Base-by-base conservation (phyloP, 1,140 invertebrate genomes). In the Pseudomyrmex sp. region DNA sequence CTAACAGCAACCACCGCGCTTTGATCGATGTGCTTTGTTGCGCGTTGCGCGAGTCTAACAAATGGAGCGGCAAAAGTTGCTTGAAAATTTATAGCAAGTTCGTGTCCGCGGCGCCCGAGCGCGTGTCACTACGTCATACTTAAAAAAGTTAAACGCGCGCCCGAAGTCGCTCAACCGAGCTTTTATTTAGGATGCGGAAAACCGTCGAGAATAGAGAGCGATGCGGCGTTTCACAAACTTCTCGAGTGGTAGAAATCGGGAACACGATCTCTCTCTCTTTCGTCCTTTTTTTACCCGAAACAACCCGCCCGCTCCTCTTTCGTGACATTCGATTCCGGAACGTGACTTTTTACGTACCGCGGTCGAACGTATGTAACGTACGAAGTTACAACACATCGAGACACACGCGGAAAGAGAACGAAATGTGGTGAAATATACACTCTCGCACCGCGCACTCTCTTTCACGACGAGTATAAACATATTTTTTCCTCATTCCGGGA, bases 291-390 rank as follows among this genome's bases (percentile, higher is more conserved):
- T 35, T 35, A 35, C 35, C 35, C 35, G 35, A 35, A 48, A 9
- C 75, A 23, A 35, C 0, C 35, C 66, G 26, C 20, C 50, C 44
- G 59, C 70, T 76, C 54, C 48, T 20, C 44, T 82, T 83, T 82
- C 85, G 9, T 85, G 82, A 82, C 75, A 85, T 80, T 79, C 69
- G 87, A 88, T 76, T 84, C 88, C 44, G 3, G 63, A 63, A 86
- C 77, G 75, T 75, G 73, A 89, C 75, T 84, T 54, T 72, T 69
- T 69, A 48, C 44, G 20, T 4, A 26, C 12, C 23, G 10, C 54
- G 63, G 54, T 59, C 54, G n/a, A n/a, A 35, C 35, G 35, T 35
- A 35, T 35, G 35, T 35, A 35, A 35, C 35, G 35, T 35, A 35
- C 35, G 0, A 35, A 35, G 35, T 35, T 35, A 35, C 5, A 35